phyloP scores from a whole-genome alignment of 2,797 vertebrate species.

The Alcedo atthis region DNA sequence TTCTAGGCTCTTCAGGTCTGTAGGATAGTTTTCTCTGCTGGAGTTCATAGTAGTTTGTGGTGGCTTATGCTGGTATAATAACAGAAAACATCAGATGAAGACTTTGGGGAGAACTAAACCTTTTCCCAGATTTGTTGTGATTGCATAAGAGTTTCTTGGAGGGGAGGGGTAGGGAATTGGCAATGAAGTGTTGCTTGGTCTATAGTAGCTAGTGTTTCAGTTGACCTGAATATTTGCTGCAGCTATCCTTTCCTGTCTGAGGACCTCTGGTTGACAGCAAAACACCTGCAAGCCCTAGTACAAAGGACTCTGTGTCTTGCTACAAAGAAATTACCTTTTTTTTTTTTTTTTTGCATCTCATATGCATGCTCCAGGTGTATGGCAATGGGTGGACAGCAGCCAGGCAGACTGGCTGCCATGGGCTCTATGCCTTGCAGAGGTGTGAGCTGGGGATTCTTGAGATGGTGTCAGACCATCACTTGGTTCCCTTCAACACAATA shows the following conservation, averaged over 20 bases:
- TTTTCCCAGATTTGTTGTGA: not conserved
- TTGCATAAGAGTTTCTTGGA: not conserved
- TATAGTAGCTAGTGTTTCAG: not conserved
- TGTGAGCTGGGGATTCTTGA: not conserved
- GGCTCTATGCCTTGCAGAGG: not conserved
- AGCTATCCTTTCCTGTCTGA: not conserved
- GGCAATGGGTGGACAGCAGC: not conserved
- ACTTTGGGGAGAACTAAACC: not conserved
- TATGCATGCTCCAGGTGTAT: not conserved
- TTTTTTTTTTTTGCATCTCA: not conserved
- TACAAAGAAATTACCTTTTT: not conserved
- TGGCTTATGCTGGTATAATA: not conserved
- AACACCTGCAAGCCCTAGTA: not conserved
- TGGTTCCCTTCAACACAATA: not conserved
- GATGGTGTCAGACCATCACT: not conserved
- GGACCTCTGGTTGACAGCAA: not conserved
- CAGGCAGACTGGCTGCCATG: not conserved
- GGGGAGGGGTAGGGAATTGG: accelerated
- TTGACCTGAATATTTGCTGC: not conserved
- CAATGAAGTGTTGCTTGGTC: not conserved
- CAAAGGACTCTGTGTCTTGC: not conserved
- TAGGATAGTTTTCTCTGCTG: not conserved
- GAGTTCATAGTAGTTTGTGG: not conserved
- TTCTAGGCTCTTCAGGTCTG: not conserved
- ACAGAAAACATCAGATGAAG: not conserved